Evolutionary conservation across 1,140 invertebrate species (phyloP), one percentile per base, ranked within the genome.

Genomic region (Globodera rostochiensis): DNA sequence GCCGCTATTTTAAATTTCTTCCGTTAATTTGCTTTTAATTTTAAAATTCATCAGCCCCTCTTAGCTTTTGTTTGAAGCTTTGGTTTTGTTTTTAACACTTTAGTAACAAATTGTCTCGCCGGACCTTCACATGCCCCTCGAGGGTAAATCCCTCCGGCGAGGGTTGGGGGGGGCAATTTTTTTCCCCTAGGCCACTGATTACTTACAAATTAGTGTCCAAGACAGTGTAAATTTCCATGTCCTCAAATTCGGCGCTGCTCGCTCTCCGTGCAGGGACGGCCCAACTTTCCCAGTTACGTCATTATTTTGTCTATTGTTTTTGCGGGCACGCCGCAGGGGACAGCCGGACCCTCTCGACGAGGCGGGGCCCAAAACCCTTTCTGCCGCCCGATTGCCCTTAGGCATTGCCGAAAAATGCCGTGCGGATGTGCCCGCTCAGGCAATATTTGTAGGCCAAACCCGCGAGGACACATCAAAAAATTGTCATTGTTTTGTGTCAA

Each of bases 401-500:
- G 50, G 57, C 13, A 60, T 60, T 60, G 57, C 15, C 57, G 5
- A 60, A 60, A 60, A 60, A 13, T 60, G 57, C 57, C 57, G 57
- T 60, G 57, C 9, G 4, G 13, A 11, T 60, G 57, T 19, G 19
- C 57, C 57, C 57, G n/a, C n/a, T 1, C 15, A 19, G 13, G 57
- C 57, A 60, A 60, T 60, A 15, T 60, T 19, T 13, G 11, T 60
- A 13, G 9, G 57, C 11, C 13, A 4, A 60, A 60, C 57, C 57
- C 11, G 25, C 57, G 57, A 60, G 13, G 57, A 15, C 57, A 60
- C 0, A 1, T 1, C 69, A 71, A 21, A 71, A 71, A 71, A 36
- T 36, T 71, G n/a, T 13, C 25, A 25, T 36, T 71, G 9, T 71
- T 60, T 71, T 71, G 69, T 71, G 69, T 71, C 69, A 71, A 71